Conservation (phyloP, 2,888 invertebrate species). For the Opisthograptis luteolata region DNA sequence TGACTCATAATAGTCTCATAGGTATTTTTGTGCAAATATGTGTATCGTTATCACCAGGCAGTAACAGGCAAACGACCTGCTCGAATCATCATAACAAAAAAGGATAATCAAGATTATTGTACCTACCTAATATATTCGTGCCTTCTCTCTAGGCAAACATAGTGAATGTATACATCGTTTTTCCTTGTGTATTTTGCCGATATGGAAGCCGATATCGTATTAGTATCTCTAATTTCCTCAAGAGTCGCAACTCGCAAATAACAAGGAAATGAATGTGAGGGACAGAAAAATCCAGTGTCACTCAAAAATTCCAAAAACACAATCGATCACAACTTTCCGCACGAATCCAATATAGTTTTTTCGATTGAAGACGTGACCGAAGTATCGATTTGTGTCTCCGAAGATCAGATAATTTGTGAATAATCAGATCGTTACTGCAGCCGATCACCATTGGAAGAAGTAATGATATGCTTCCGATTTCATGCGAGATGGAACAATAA, state of each 20-base stretch:
- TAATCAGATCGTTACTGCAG: slow-evolving; percentile 67
- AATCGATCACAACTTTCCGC: slow-evolving; percentile 67
- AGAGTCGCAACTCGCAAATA: slow-evolving; percentile 9
- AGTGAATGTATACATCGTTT: too few species aligned
- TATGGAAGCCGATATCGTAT: too few species aligned
- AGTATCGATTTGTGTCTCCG: slow-evolving; percentile 53
- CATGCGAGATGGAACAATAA: background rate
- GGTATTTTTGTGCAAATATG: too few species aligned
- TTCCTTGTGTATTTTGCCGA: too few species aligned
- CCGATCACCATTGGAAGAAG: slow-evolving; percentile 42
- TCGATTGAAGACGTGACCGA: slow-evolving; percentile 69
- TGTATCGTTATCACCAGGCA: too few species aligned
- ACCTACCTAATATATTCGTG: too few species aligned
- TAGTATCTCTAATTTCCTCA: too few species aligned
- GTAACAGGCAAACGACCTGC: too few species aligned
- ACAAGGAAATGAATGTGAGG: background rate
- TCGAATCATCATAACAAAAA: too few species aligned
- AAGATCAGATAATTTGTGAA: slow-evolving; percentile 69
- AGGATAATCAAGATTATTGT: too few species aligned
- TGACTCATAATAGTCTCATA: too few species aligned
- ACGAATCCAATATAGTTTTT: slow-evolving; percentile 68
- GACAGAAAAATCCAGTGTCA: background rate
- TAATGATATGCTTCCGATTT: slow-evolving; percentile 22
- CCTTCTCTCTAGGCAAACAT: too few species aligned
- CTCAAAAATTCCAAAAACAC: slow-evolving; percentile 26